Evolutionary conservation across 2,888 invertebrate species (phyloP).

Genomic region (Lepeophtheirus nordmannii): DNA sequence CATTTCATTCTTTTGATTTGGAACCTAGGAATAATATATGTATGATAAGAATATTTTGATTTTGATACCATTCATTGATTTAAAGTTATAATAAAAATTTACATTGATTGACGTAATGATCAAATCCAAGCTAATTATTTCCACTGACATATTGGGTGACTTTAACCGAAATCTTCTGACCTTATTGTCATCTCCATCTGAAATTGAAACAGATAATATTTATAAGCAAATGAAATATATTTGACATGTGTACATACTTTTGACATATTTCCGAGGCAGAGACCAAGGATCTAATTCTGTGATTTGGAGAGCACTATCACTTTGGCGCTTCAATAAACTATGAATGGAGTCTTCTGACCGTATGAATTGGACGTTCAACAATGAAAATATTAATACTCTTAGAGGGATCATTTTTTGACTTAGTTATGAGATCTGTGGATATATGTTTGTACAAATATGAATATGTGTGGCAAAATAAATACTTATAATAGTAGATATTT

Average conservation of each 20-base stretch:
- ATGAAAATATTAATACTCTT: too few species aligned
- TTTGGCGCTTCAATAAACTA: neutral
- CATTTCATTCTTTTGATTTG: neutral
- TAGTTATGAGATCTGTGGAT: too few species aligned
- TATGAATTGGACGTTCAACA: neutral
- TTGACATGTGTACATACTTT: neutral
- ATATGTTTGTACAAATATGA: too few species aligned
- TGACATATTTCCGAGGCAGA: neutral
- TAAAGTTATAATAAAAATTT: neutral
- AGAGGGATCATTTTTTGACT: too few species aligned
- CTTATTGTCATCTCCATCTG: neutral
- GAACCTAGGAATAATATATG: neutral
- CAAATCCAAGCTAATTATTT: neutral
- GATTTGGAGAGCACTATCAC: neutral
- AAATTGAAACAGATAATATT: neutral
- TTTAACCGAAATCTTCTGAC: neutral
- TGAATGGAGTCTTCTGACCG: neutral
- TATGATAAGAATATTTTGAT: neutral
- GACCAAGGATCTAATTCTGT: neutral
- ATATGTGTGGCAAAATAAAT: too few species aligned
- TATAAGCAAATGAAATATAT: neutral
- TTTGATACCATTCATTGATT: neutral
- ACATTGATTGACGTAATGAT: constrained; percentile 2
- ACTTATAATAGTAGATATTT: too few species aligned
- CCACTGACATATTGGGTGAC: neutral